phyloP scores from a whole-genome alignment of 2,113 vertebrate genomes.

The Thunnus thynnus region DNA sequence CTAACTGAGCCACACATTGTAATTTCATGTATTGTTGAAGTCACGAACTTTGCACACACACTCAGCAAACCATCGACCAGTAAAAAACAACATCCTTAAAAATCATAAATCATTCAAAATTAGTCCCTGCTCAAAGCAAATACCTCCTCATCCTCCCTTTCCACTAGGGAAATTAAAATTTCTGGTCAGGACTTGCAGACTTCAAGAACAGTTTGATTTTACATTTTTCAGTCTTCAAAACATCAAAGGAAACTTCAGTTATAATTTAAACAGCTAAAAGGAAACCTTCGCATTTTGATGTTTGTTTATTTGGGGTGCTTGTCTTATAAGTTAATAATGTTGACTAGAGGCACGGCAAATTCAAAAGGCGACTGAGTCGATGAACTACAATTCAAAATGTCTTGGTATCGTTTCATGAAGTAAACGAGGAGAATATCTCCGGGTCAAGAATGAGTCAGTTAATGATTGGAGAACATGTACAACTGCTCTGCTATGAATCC shows the following conservation, averaged over 20 bases:
- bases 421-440: slow-evolving; percentile 46
- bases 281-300: neutral
- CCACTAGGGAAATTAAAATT: neutral
- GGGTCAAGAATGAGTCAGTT: slow-evolving; percentile 68
- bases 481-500: slow-evolving; percentile 70
- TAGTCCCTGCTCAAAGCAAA: neutral
- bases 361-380: slow-evolving; percentile 12
- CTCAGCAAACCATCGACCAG: neutral
- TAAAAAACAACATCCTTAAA: neutral
- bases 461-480: slow-evolving; percentile 84
- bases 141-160: neutral
- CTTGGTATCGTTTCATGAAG: slow-evolving; percentile 17
- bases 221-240: neutral
- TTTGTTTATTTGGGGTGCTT: too few species aligned
- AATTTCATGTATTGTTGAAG: neutral
- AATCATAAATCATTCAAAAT: neutral
- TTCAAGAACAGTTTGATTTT: neutral
- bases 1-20: too few species aligned
- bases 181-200: neutral
- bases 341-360: neutral
- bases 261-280: neutral
- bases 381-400: neutral
- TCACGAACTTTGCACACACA: neutral
- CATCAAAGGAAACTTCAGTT: neutral
- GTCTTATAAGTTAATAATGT: neutral